Conservation (phyloP, 2,113 vertebrate genomes). For the Colossoma macropomum region DNA sequence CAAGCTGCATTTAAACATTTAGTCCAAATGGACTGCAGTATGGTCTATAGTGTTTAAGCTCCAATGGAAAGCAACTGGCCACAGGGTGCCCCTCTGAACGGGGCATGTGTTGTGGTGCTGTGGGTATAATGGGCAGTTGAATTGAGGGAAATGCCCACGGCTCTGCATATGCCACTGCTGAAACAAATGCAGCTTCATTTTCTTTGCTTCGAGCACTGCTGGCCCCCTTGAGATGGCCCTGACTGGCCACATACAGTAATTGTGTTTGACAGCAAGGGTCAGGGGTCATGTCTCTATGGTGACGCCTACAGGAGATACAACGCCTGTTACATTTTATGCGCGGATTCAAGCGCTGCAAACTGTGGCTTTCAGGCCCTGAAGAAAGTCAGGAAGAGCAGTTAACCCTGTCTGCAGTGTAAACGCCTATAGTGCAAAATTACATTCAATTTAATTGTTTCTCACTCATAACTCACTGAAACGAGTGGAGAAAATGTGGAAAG, state of each 20-base stretch:
- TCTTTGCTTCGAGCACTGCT: neutral
- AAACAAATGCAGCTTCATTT: neutral
- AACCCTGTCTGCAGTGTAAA: neutral
- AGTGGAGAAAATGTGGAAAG: too few relatives aligned
- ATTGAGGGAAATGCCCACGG: neutral
- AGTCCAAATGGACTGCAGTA: neutral
- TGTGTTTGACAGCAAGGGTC: constrained; percentile 15
- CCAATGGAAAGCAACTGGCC: neutral
- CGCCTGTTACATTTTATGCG: neutral
- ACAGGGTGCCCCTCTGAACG: neutral
- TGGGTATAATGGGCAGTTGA: neutral
- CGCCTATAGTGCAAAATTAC: neutral
- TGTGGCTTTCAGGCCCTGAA: neutral
- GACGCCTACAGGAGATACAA: neutral
- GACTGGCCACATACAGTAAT: constrained; percentile 19
- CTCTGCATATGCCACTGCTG: constrained; percentile 16
- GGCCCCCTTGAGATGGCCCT: neutral
- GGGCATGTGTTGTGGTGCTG: neutral
- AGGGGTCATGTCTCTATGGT: neutral
- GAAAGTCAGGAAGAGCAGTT: neutral
- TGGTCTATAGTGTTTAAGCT: too few relatives aligned
- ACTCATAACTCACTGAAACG: too few relatives aligned
- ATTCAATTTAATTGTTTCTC: too few relatives aligned
- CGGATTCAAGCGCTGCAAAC: neutral
- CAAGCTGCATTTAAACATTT: constrained; percentile 4